These are phyloP conservation scores for Eristalis pertinax DNA, from an alignment of 2,888 invertebrate genomes.

Conservation along the genomic window DNA sequence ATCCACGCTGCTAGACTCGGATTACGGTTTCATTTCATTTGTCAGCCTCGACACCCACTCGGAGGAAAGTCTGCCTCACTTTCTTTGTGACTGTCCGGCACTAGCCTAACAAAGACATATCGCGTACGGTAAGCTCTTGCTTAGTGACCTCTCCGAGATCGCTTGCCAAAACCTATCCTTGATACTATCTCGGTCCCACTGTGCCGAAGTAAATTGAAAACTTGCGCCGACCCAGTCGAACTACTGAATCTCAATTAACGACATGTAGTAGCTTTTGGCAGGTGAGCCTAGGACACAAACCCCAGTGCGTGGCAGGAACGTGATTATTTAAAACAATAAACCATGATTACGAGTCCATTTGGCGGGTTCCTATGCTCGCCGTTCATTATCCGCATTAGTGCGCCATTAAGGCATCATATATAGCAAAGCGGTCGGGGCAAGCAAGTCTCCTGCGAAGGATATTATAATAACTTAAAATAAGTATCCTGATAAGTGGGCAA, in stretches of 20 bases:
- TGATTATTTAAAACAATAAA: constrained; percentile 64
- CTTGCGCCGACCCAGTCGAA: not conserved
- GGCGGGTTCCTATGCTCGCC: constrained; percentile 15
- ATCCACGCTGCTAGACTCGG: too few species aligned
- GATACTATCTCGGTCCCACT: not conserved
- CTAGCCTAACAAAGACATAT: too few species aligned
- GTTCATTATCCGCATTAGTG: constrained; percentile 69
- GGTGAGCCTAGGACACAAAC: not conserved
- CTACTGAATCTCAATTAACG: not conserved
- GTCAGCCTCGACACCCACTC: too few species aligned
- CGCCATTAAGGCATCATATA: constrained; percentile 66
- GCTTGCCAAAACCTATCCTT: not conserved
- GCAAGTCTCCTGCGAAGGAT: constrained; percentile 15
- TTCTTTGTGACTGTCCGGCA: too few species aligned
- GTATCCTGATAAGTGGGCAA: constrained; percentile 71
- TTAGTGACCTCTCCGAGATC: too few species aligned
- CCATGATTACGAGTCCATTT: constrained; percentile 40
- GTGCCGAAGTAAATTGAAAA: not conserved
- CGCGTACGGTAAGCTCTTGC: too few species aligned
- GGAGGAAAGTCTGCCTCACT: too few species aligned
- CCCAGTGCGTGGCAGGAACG: not conserved
- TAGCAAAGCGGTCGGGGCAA: not conserved
- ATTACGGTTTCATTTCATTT: too few species aligned
- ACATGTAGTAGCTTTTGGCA: not conserved
- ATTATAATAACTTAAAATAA: constrained; percentile 68